Base-by-base conservation (phyloP, 2,888 invertebrate genomes). In the Gastracanthus pulcherrimus region DNA sequence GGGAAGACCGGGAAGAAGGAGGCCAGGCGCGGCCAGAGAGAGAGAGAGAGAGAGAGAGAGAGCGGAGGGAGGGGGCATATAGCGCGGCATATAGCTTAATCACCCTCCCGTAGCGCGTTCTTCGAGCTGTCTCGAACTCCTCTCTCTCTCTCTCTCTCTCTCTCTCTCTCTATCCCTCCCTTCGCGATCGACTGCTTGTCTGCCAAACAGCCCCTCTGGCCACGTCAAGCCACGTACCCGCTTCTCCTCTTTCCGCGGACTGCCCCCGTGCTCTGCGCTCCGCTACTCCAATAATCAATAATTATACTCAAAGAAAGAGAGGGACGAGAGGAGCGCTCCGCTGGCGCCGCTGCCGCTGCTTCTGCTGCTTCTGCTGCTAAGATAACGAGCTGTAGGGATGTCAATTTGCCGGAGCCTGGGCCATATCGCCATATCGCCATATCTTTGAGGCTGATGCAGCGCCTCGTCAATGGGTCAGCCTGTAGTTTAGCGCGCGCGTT, bases 301-400 rank as follows among this genome's bases (percentile, higher is more conserved):
- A 93, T 93, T 93, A 93, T 93, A 92, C 93, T 93, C 92, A 93
- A 93, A 93, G 93, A 93, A 93, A 93, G 93, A 93, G 93, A 92
- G 89, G 89, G 88, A 87, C 87, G 89, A 31, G 11, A 87, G 87
- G 58, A 26, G 26, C 7, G 87, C 89, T 88, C 87, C 88, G 89
- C 85, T 90, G 89, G 87, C 86, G 88, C 85, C 86, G 87, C 86
- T n/a, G n/a, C n/a, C n/a, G n/a, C n/a, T n/a, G n/a, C n/a, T n/a
- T n/a, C n/a, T n/a, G n/a, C n/a, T n/a, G n/a, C n/a, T n/a, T n/a
- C n/a, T n/a, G n/a, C n/a, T n/a, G 77, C 82, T 88, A 89, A 89
- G 89, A 89, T 88, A 89, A 86, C 86, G 85, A 88, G 87, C 72
- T 29, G 36, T 9, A 31, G 11, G 48, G 36, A 29, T 34, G 76